Percentiles rank a stretch among this genome's conserved stretches.
phyloP scores from a whole-genome alignment of 2,113 vertebrate species.

The Oreotrochilus melanogaster region DNA sequence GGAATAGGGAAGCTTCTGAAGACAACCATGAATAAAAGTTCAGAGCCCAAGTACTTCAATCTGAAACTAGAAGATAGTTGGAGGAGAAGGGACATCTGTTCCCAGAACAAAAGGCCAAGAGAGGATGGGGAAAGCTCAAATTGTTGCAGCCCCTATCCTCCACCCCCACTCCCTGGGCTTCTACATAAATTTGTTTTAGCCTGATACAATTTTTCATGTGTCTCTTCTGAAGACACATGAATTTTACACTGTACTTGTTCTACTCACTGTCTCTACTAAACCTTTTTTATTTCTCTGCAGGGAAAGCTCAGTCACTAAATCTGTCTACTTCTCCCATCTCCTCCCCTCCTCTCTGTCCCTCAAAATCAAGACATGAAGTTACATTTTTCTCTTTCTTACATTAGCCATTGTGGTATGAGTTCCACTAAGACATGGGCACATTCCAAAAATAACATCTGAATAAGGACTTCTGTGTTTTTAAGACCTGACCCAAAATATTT shows the following conservation, averaged over 20 bases:
- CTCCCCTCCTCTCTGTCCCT: conserved; percentile 17
- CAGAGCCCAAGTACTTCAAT: background rate
- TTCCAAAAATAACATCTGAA: conserved; percentile 77
- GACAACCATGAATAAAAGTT: background rate
- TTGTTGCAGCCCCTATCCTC: background rate
- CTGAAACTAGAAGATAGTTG: background rate
- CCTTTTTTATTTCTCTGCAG: background rate
- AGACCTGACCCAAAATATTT: conserved; percentile 82
- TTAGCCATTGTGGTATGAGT: conserved; percentile 68
- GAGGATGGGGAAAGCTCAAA: background rate
- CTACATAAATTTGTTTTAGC: conserved; percentile 35
- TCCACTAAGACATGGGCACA: conserved; percentile 65
- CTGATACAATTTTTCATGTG: conserved; percentile 31
- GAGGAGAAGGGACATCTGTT: conserved; percentile 8
- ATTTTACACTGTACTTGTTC: conserved; percentile 14
- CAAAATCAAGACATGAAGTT: conserved; percentile 25
- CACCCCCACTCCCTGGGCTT: background rate
- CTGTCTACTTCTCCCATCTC: background rate
- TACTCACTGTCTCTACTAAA: background rate
- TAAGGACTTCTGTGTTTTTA: conserved; percentile 78
- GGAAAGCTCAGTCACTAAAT: conserved; percentile 1
- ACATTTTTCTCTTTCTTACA: conserved; percentile 60
- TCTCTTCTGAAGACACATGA: background rate
- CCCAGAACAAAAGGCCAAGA: conserved; percentile 7
- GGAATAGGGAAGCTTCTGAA: background rate